These are phyloP conservation scores for Dicrostonyx torquatus DNA, from an alignment of 2,797 vertebrate species.

Conservation along the genomic window DNA sequence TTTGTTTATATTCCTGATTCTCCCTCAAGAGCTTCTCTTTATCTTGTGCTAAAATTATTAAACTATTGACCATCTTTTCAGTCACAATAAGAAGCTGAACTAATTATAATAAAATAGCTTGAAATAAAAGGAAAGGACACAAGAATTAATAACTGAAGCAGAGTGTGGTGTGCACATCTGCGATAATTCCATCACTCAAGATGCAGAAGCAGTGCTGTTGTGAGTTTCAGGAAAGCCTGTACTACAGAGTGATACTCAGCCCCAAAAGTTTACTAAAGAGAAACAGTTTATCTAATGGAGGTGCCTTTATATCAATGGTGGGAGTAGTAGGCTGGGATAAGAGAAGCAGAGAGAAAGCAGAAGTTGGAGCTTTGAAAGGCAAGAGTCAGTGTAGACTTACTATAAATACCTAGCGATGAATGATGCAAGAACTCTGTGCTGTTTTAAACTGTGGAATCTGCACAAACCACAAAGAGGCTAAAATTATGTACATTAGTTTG, in stretches of 20 bases:
- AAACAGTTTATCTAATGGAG: background rate
- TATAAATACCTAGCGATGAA: background rate
- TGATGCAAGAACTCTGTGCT: background rate
- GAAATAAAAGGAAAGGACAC: background rate
- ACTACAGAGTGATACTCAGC: background rate
- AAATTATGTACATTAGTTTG: background rate
- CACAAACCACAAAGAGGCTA: background rate
- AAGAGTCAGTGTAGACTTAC: background rate
- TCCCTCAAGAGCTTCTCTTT: background rate
- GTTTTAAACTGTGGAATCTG: background rate
- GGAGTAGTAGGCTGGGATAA: background rate
- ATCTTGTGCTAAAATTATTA: background rate
- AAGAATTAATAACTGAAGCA: background rate
- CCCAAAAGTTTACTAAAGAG: background rate
- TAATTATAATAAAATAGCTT: constrained; percentile 16
- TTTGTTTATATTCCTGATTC: background rate
- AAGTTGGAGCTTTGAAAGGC: background rate
- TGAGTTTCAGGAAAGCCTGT: background rate
- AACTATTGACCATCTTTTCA: background rate
- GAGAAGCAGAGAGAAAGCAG: background rate
- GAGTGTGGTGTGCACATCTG: background rate
- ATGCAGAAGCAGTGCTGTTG: too few species aligned
- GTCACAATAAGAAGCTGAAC: background rate
- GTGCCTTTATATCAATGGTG: background rate
- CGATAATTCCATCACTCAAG: background rate